Conservation (phyloP, 2,113 vertebrate genomes). For the Apus apus region DNA sequence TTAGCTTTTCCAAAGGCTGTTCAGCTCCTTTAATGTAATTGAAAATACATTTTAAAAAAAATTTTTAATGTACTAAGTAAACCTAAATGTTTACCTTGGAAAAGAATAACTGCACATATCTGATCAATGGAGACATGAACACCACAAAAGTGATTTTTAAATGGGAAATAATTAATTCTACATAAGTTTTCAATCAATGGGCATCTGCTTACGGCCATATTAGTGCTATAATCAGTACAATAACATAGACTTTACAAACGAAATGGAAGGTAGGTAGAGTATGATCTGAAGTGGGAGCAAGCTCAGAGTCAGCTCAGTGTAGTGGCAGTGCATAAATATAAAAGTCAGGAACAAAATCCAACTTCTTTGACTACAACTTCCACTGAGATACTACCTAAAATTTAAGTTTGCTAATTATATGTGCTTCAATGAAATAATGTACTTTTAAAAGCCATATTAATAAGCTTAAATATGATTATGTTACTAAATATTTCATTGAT, state of each 20-base stretch:
- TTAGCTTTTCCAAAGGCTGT: constrained; percentile 8
- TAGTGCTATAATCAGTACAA: not conserved
- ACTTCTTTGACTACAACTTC: not conserved
- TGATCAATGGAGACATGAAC: not conserved
- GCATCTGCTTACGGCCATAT: not conserved
- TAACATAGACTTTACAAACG: not conserved
- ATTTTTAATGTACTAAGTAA: constrained; percentile 5
- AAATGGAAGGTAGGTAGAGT: not conserved
- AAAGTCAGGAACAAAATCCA: constrained; percentile 11
- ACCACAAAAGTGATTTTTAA: not conserved
- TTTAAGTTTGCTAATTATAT: not conserved
- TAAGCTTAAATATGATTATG: constrained; percentile 3
- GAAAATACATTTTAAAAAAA: not conserved
- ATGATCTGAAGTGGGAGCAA: not conserved
- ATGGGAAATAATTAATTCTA: not conserved
- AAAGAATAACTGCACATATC: not conserved
- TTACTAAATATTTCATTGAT: constrained; percentile 55
- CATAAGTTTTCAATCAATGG: not conserved
- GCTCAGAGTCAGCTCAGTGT: not conserved
- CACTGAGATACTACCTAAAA: not conserved
- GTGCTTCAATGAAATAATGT: not conserved
- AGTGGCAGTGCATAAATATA: not conserved
- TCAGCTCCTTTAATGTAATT: not conserved
- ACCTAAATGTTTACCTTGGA: not conserved
- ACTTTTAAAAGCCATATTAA: constrained; percentile 1